Conservation (phyloP, 2,888 invertebrate genomes). For the Drosophila maculinotata region DNA sequence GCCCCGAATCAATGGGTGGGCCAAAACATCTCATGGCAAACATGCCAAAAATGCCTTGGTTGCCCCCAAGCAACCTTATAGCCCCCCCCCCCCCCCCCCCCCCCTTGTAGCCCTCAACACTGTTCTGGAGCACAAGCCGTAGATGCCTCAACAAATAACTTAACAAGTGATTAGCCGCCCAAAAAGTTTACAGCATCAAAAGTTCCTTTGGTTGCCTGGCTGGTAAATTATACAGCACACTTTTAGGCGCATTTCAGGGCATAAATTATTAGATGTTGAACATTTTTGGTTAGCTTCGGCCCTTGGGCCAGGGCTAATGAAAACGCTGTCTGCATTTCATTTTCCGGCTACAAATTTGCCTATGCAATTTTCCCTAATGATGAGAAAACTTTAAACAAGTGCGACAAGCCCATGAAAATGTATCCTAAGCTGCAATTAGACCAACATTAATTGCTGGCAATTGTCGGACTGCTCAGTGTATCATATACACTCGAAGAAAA, state of each 20-base stretch:
- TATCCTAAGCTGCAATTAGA: constrained; percentile 39
- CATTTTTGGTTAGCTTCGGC: constrained; percentile 25
- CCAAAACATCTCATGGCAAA: constrained; percentile 12
- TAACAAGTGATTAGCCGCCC: constrained; percentile 69
- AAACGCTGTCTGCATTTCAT: constrained; percentile 41
- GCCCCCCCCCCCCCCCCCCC: too few species aligned
- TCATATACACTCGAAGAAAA: background rate
- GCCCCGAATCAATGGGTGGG: constrained; percentile 27
- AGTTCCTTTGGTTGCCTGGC: constrained; percentile 34
- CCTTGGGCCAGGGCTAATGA: constrained; percentile 30
- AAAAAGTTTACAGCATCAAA: constrained; percentile 64
- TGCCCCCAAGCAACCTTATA: constrained; percentile 34
- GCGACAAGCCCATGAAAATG: constrained; percentile 18
- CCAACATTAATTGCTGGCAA: constrained; percentile 48
- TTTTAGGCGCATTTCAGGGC: constrained; percentile 50
- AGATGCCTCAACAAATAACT: constrained; percentile 61
- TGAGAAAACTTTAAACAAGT: constrained; percentile 25
- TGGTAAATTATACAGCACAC: constrained; percentile 44
- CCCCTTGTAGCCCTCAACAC: background rate
- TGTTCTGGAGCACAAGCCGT: constrained; percentile 8
- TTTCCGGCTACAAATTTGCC: constrained; percentile 32
- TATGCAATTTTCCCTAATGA: constrained; percentile 54
- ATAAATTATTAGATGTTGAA: constrained; percentile 56
- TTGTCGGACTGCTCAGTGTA: constrained; percentile 22
- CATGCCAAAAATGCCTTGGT: constrained; percentile 44